Percentiles rank a stretch among this genome's conserved stretches.
These are phyloP conservation scores for Tetranychus piercei DNA, from an alignment of 2,888 invertebrate genomes.

Conservation along the genomic window DNA sequence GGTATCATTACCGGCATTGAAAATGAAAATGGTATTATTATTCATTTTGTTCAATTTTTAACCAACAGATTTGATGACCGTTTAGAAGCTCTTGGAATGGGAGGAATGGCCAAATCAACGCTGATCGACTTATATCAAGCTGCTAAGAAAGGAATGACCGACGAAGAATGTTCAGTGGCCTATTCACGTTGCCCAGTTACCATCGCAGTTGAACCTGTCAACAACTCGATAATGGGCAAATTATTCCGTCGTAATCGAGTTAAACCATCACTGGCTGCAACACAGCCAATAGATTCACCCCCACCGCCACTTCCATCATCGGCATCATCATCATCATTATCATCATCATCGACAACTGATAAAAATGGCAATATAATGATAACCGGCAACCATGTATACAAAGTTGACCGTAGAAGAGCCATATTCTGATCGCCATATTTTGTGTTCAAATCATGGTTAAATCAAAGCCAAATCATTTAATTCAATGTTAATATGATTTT, in stretches of 20 bases:
- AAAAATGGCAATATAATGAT: not conserved
- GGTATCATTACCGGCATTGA: too few relatives aligned
- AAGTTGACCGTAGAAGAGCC: too few relatives aligned
- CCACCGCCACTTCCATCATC: too few relatives aligned
- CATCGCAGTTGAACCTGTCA: slow-evolving; percentile 4
- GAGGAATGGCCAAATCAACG: not conserved
- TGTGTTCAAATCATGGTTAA: too few relatives aligned
- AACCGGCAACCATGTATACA: not conserved
- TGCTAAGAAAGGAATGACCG: not conserved
- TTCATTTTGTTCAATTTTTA: not conserved
- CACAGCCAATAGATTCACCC: too few relatives aligned
- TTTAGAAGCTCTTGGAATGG: not conserved
- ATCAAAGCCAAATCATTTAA: too few relatives aligned
- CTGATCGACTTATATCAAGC: not conserved
- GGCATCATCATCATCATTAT: not conserved
- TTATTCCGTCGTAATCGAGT: not conserved
- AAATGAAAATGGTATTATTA: not conserved
- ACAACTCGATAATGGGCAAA: slow-evolving; percentile 1
- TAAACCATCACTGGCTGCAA: not conserved
- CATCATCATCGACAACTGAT: not conserved
- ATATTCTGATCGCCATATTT: too few relatives aligned
- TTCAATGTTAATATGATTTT: too few relatives aligned
- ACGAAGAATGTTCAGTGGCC: not conserved
- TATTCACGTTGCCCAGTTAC: slow-evolving; percentile 2
- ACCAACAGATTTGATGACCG: not conserved